A percentile compares a stretch with the other conserved stretches of the same genome.
Evolutionary conservation across 2,888 invertebrate genomes (phyloP).

Genomic region (Peribatodes rhomboidaria): DNA sequence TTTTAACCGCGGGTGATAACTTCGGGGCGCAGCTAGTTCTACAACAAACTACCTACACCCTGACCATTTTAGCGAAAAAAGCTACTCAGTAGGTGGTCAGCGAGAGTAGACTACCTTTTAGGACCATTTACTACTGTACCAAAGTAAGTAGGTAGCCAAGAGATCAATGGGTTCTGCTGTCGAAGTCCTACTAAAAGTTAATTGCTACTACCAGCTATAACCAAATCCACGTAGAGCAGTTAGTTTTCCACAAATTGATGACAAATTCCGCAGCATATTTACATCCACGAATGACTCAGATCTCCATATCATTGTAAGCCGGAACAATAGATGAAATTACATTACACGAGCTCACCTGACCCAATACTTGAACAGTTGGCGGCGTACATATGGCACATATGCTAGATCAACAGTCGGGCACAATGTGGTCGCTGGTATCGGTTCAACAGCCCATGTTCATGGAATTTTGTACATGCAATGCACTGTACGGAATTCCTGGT

Average conservation of each 20-base stretch:
- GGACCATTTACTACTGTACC: too few species aligned
- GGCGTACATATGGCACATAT: conserved; percentile 4
- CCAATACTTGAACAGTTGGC: conserved; percentile 34
- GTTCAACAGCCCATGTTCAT: conserved; percentile 25
- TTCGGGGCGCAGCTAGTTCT: too few species aligned
- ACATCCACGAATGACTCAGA: conserved; percentile 26
- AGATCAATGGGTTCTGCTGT: too few species aligned
- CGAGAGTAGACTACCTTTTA: too few species aligned
- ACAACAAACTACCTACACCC: too few species aligned
- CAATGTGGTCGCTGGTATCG: not conserved
- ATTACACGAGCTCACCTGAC: conserved; percentile 20
- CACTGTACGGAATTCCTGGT: conserved; percentile 12
- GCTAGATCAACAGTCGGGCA: conserved; percentile 10
- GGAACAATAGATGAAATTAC: conserved; percentile 38
- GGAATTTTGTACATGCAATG: conserved; percentile 2
- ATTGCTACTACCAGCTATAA: not conserved
- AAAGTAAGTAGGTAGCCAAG: too few species aligned
- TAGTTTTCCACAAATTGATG: conserved; percentile 4
- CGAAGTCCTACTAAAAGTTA: too few species aligned
- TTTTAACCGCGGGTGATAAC: too few species aligned
- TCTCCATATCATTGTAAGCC: conserved; percentile 28
- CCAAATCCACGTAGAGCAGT: not conserved
- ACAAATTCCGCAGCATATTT: conserved; percentile 14
- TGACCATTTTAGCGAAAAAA: too few species aligned
- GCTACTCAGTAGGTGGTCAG: too few species aligned